Evolutionary conservation across 2,888 invertebrate species (phyloP).

Genomic region (Liodrosophila aerea): DNA sequence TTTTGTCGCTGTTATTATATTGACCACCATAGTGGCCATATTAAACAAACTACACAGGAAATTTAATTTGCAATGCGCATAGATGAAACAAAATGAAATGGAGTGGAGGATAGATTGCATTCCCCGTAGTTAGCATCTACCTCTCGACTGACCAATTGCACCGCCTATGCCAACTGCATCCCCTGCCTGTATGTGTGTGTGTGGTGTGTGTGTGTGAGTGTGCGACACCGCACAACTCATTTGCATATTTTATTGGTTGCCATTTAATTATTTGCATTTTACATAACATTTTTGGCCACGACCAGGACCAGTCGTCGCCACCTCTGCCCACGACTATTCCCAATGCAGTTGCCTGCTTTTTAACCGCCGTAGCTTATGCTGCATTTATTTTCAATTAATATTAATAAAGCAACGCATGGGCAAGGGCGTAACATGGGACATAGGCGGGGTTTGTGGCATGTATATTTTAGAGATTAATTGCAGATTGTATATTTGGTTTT

Average conservation of each 20-base stretch:
- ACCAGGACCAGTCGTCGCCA: neutral
- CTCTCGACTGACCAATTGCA: conserved; percentile 4
- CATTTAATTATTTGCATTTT: conserved; percentile 80
- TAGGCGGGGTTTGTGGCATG: neutral
- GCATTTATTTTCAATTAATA: conserved; percentile 77
- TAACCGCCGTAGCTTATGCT: conserved; percentile 64
- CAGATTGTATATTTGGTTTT: conserved; percentile 34
- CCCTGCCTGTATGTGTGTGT: conserved; percentile 8
- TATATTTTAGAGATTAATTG: conserved; percentile 57
- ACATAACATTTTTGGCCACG: conserved; percentile 56
- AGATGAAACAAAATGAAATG: conserved; percentile 66
- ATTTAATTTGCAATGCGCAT: conserved; percentile 74
- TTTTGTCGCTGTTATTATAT: conserved; percentile 30
- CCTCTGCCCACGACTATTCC: neutral
- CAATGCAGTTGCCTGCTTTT: conserved; percentile 33
- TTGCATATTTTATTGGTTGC: conserved; percentile 80
- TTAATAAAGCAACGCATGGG: conserved; percentile 62
- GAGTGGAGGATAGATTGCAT: conserved; percentile 36
- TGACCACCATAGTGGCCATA: conserved; percentile 46
- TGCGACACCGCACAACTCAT: conserved; percentile 69
- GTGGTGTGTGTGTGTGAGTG: conserved; percentile 17
- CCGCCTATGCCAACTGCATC: neutral
- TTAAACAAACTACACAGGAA: conserved; percentile 66
- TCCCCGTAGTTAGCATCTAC: neutral
- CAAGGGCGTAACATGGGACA: neutral